Conservation (phyloP, 2,888 invertebrate species). For the Tigriopus californicus region DNA sequence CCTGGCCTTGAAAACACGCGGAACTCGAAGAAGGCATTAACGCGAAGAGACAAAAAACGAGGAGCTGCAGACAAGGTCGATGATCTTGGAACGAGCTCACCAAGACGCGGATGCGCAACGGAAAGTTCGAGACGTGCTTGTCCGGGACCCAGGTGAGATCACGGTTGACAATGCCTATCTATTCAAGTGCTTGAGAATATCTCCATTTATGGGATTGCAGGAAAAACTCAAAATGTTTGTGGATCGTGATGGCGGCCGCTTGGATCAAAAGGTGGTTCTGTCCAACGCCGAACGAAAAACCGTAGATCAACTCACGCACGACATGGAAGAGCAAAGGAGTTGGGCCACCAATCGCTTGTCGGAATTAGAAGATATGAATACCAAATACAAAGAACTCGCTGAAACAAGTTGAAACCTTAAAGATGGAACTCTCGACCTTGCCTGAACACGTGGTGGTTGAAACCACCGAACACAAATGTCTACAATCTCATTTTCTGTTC, state of each 20-base stretch:
- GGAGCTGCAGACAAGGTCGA: conserved; percentile 83
- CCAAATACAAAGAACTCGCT: conserved; percentile 76
- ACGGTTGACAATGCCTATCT: too few relatives aligned
- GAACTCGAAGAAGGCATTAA: conserved; percentile 71
- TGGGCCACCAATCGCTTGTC: conserved; percentile 73
- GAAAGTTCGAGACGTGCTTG: conserved; percentile 76
- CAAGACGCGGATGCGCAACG: conserved; percentile 49
- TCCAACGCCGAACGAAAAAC: conserved; percentile 25
- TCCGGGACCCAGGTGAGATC: conserved; percentile 55
- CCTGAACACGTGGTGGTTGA: conserved; percentile 91
- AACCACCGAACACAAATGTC: conserved; percentile 92
- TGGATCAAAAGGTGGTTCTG: conserved; percentile 8
- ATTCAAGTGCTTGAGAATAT: too few relatives aligned
- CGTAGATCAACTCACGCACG: conserved; percentile 70
- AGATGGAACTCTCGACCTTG: conserved; percentile 63
- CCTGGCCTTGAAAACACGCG: conserved; percentile 37
- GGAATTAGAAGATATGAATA: conserved; percentile 80
- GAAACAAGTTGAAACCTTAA: conserved; percentile 85
- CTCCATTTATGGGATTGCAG: too few relatives aligned
- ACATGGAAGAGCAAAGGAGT: conserved; percentile 80
- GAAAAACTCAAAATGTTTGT: conserved; percentile 11
- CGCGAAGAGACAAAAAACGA: conserved; percentile 85
- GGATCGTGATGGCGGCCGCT: conserved; percentile 17
- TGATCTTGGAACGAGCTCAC: conserved; percentile 74
- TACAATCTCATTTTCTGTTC: conserved; percentile 94